Percentiles rank a stretch among this genome's conserved stretches.
phyloP scores from a whole-genome alignment of 2,888 invertebrate species.

The Opisthograptis luteolata region DNA sequence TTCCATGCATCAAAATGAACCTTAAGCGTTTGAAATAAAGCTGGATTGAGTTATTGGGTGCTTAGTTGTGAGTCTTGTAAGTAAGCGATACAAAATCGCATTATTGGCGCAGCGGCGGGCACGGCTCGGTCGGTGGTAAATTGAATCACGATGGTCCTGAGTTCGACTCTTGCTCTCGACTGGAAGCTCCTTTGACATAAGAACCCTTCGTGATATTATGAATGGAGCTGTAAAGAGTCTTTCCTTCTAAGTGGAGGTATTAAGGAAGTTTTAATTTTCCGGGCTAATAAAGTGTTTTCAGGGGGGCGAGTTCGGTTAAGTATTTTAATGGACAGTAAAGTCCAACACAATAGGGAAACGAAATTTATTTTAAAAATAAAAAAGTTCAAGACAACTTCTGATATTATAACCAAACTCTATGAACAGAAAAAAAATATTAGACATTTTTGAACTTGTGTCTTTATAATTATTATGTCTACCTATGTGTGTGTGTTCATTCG shows the following conservation, averaged over 20 bases:
- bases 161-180: constrained; percentile 49
- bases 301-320: constrained; percentile 6
- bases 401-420: too few species aligned
- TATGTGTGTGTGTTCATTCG: too few species aligned
- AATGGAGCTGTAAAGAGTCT: constrained; percentile 37
- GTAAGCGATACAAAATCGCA: constrained; percentile 44
- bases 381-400: too few species aligned
- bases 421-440: too few species aligned
- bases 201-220: constrained; percentile 52
- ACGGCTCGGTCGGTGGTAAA: constrained; percentile 48
- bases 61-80: constrained; percentile 19
- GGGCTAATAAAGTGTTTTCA: constrained; percentile 22
- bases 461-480: too few species aligned
- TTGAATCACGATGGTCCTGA: constrained; percentile 62
- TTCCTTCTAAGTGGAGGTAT: constrained; percentile 28
- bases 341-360: not conserved
- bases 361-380: constrained; percentile 11
- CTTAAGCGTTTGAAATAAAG: constrained; percentile 13
- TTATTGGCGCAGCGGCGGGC: constrained; percentile 55
- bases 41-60: constrained; percentile 13
- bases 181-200: constrained; percentile 56
- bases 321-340: constrained; percentile 15
- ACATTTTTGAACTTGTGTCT: too few species aligned
- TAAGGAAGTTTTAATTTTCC: constrained; percentile 26
- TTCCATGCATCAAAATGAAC: constrained; percentile 12